Percentiles rank a stretch among this genome's conserved stretches.
phyloP scores from a whole-genome alignment of 1,140 invertebrate species.

The Diprion similis region DNA sequence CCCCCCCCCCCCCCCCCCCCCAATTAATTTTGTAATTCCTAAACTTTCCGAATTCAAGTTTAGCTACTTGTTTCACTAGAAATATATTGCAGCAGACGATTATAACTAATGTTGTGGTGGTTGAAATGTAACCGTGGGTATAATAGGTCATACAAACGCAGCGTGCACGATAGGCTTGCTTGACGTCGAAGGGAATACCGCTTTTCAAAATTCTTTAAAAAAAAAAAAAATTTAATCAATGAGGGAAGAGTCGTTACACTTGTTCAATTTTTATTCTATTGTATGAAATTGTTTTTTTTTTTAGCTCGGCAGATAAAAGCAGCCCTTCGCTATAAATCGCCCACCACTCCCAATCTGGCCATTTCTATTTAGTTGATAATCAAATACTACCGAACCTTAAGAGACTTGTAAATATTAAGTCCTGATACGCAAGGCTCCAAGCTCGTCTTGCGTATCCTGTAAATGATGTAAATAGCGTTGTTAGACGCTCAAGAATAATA shows the following conservation, averaged over 20 bases:
- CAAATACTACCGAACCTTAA: background rate
- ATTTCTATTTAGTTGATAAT: background rate
- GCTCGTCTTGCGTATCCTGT: slow-evolving; percentile 20
- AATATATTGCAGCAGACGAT: too few species aligned
- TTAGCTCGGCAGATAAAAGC: background rate
- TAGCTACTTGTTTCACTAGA: too few species aligned
- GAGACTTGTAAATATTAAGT: slow-evolving; percentile 1
- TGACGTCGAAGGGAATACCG: too few species aligned
- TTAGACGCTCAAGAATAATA: slow-evolving; percentile 18
- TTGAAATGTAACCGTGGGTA: too few species aligned
- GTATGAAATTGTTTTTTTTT: background rate
- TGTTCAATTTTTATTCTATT: background rate
- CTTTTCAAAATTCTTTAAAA: too few species aligned
- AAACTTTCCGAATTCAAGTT: too few species aligned
- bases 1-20: too few species aligned
- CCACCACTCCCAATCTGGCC: background rate
- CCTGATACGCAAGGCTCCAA: background rate
- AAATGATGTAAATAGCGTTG: slow-evolving; percentile 54
- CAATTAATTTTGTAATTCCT: too few species aligned
- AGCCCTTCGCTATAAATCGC: background rate
- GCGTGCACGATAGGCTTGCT: too few species aligned
- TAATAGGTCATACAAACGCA: too few species aligned
- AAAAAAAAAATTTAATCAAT: too few species aligned
- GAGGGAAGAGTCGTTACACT: background rate
- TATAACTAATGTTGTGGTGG: too few species aligned